Base-by-base conservation (phyloP, 2,888 invertebrate genomes). In the Machimus rusticus region DNA sequence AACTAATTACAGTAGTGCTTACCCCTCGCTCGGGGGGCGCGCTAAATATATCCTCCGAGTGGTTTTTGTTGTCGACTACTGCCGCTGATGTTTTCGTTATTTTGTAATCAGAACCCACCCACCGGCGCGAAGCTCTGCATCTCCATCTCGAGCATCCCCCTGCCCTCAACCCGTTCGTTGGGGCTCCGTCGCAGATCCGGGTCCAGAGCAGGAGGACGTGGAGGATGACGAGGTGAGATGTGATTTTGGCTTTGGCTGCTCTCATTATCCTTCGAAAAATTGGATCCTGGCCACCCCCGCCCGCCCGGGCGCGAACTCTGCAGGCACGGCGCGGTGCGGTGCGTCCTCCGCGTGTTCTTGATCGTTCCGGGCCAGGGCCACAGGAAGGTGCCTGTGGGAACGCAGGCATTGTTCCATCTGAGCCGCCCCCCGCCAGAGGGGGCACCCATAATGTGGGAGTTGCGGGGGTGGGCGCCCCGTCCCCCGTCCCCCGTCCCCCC, bases 1-100 rank as follows among this genome's bases (percentile, higher is more conserved):
- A 85, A 85, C 85, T 85, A 85, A 85, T 85, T 85, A 85, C 85
- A 74, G 85, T 85, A 85, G 85, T 85, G 85, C 74, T 85, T 85
- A 74, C 74, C 85, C 28, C 46, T 74, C 74, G 43, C 85, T 74
- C n/a, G 34, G 74, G 66, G 66, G 66, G 57, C 57, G 74, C 16
- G 8, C 31, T 74, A 74, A 85, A 85, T 85, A 74, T 43, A 46
- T 39, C 51, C 81, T 51, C 34, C 43, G 31, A 84, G 46, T 85
- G 85, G 85, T 85, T 85, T 85, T 85, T 85, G 85, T 85, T 85
- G 85, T 46, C 74, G 85, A 74, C 85, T 84, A 66, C 84, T 85
- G 85, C 39, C 74, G 46, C 37, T 85, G 85, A 85, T 85, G 85
- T 85, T 85, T 85, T 85, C 74, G 85, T 74, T 85, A 85, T 85